These are phyloP conservation scores for Solen grandis DNA, from an alignment of 1,140 invertebrate genomes.

Conservation along the genomic window DNA sequence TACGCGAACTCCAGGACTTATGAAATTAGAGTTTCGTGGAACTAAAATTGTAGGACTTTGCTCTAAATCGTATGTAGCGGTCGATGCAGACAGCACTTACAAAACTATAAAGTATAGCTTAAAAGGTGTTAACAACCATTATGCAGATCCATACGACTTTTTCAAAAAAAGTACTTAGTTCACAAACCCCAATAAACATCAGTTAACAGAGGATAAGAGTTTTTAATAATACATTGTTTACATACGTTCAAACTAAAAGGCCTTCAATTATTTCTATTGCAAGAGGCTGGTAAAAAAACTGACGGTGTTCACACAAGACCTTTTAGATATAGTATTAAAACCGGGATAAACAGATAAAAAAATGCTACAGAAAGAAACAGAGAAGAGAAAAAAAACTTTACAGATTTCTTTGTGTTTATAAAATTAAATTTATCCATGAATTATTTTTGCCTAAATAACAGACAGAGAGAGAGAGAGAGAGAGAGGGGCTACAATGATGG, in stretches of 20 bases:
- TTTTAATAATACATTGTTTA: neutral
- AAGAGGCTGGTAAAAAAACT: constrained; percentile 8
- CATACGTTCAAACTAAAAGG: constrained; percentile 12
- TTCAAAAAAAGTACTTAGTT: neutral
- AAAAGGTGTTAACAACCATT: constrained; percentile 22
- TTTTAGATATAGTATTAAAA: constrained; percentile 2
- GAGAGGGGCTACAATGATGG: neutral
- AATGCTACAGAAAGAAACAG: neutral
- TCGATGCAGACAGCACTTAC: neutral
- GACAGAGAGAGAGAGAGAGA: neutral
- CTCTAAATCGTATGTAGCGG: too few species aligned
- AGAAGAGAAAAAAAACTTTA: neutral
- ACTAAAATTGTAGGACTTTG: too few species aligned
- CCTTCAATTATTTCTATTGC: constrained; percentile 11
- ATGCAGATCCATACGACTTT: neutral
- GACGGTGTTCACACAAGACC: constrained; percentile 15
- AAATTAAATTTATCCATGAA: neutral
- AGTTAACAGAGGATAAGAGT: constrained; percentile 22
- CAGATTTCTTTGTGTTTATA: neutral
- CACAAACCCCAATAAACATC: neutral
- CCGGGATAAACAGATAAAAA: too few species aligned
- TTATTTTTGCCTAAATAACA: constrained; percentile 6
- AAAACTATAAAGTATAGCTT: too few species aligned
- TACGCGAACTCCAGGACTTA: too few species aligned
- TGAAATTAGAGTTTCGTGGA: too few species aligned